Percentiles rank a stretch among this genome's conserved stretches.
These are phyloP conservation scores for Dendrolimus kikuchii DNA, from an alignment of 1,140 invertebrate genomes.

Conservation along the genomic window DNA sequence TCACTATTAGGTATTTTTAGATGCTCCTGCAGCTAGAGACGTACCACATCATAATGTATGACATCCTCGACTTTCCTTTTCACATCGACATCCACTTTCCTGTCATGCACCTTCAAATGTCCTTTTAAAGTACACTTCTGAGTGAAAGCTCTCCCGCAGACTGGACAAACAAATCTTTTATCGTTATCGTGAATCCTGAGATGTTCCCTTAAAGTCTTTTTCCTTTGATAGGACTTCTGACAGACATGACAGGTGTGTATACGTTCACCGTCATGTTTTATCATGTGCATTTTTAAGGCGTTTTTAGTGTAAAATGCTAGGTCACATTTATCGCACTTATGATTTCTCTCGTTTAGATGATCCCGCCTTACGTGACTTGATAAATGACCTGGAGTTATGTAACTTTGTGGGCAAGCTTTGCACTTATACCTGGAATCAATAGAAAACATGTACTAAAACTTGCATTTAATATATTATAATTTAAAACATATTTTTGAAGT, in stretches of 20 bases:
- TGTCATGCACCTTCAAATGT: conserved; percentile 62
- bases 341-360: conserved; percentile 63
- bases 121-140: conserved; percentile 70
- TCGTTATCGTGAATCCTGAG: conserved; percentile 82
- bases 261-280: conserved; percentile 78
- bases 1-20: too few relatives aligned
- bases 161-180: conserved; percentile 78
- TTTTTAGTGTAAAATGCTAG: conserved; percentile 56
- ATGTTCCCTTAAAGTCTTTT: conserved; percentile 75
- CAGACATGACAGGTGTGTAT: conserved; percentile 58
- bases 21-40: too few relatives aligned
- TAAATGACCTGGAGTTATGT: conserved; percentile 49
- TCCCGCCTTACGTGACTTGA: conserved; percentile 51
- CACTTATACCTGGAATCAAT: conserved; percentile 35
- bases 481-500: too few relatives aligned
- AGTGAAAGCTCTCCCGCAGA: conserved; percentile 79
- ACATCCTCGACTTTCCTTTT: not conserved
- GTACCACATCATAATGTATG: too few relatives aligned
- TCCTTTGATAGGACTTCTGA: conserved; percentile 55
- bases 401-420: conserved; percentile 48
- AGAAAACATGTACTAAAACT: too few relatives aligned
- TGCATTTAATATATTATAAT: too few relatives aligned
- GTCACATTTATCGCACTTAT: conserved; percentile 65
- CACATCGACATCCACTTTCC: conserved; percentile 31
- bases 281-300: conserved; percentile 81